These are phyloP conservation scores for Deilephila porcellus DNA, from an alignment of 2,888 invertebrate genomes.

Conservation along the genomic window DNA sequence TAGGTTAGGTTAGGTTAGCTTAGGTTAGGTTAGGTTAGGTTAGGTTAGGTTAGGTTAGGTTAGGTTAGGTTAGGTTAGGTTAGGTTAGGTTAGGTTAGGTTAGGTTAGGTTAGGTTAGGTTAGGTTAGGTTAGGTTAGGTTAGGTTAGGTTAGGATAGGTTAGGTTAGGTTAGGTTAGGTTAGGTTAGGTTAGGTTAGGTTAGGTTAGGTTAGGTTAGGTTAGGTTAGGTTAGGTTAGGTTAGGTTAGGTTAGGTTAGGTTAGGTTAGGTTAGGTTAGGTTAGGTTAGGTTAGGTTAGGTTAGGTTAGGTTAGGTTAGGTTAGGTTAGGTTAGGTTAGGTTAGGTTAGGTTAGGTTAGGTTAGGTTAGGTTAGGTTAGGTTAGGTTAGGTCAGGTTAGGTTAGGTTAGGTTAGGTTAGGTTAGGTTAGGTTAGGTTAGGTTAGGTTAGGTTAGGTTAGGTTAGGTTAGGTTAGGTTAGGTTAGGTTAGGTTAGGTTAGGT, in stretches of 20 bases:
- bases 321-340: slow-evolving; percentile 29
- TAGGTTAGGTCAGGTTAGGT: slow-evolving; percentile 31
- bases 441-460: slow-evolving; percentile 6
- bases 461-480: too few relatives aligned
- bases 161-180: too few relatives aligned
- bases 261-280: slow-evolving; percentile 32
- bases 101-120: slow-evolving; percentile 33
- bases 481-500: too few relatives aligned
- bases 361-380: slow-evolving; percentile 28
- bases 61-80: slow-evolving; percentile 36
- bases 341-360: slow-evolving; percentile 24
- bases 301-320: slow-evolving; percentile 30
- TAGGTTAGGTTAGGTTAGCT: slow-evolving; percentile 34
- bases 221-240: slow-evolving; percentile 32
- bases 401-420: slow-evolving; percentile 23
- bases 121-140: slow-evolving; percentile 30
- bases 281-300: slow-evolving; percentile 30
- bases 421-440: slow-evolving; percentile 32
- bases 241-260: slow-evolving; percentile 32
- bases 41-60: slow-evolving; percentile 36
- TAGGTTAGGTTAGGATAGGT: slow-evolving; percentile 28
- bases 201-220: slow-evolving; percentile 31
- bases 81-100: slow-evolving; percentile 37
- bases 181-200: slow-evolving; percentile 30
- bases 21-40: slow-evolving; percentile 34